Percentiles rank a stretch among this genome's conserved stretches.
phyloP scores from a whole-genome alignment of 2,888 invertebrate species.

The Hetaerina titia region DNA sequence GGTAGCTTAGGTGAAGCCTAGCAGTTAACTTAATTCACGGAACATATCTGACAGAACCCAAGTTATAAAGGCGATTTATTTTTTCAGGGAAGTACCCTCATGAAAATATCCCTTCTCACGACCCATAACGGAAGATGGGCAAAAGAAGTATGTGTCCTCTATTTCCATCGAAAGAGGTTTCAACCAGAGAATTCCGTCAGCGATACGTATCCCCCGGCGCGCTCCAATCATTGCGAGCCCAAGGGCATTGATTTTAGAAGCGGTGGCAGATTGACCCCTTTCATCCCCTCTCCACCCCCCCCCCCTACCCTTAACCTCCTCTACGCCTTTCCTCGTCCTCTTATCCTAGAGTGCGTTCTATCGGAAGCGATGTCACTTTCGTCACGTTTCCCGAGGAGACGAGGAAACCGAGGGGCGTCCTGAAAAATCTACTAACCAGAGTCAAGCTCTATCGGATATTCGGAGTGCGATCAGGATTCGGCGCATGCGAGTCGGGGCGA shows the following conservation, averaged over 20 bases:
- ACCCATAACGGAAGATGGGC: too few species aligned
- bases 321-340: not conserved
- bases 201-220: not conserved
- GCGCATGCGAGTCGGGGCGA: not conserved
- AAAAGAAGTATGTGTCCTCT: too few species aligned
- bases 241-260: not conserved
- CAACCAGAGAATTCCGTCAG: not conserved
- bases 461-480: not conserved
- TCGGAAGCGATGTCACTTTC: not conserved
- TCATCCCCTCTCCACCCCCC: not conserved
- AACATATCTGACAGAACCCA: too few species aligned
- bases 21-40: too few species aligned
- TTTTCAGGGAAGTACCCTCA: too few species aligned
- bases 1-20: too few species aligned
- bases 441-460: not conserved
- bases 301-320: not conserved
- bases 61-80: too few species aligned
- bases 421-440: not conserved
- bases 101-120: too few species aligned
- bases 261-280: slow-evolving; percentile 24
- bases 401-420: not conserved
- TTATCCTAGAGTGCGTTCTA: not conserved
- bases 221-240: not conserved
- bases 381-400: not conserved
- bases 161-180: too few species aligned